Evolutionary conservation across 2,888 invertebrate genomes (phyloP).

Genomic region (Asteroscopus sphinx): DNA sequence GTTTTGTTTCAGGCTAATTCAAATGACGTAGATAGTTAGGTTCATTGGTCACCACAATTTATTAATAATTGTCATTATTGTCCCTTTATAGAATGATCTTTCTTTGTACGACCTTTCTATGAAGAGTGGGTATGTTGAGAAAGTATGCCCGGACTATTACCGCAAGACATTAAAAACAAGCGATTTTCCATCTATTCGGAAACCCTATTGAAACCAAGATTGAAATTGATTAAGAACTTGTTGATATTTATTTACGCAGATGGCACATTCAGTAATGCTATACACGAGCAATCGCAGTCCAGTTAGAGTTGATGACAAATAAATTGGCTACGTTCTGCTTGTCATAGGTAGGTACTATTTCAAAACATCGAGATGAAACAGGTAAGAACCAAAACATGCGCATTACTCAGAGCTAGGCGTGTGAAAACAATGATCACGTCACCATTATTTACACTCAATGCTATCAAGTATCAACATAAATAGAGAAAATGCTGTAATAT

Average conservation of each 20-base stretch:
- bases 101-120: background rate
- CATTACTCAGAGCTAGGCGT: conserved; percentile 23
- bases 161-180: no score
- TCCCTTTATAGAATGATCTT: background rate
- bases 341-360: conserved; percentile 18
- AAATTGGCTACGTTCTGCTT: conserved; percentile 33
- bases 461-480: conserved; percentile 40
- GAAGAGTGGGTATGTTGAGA: no score
- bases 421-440: conserved; percentile 37
- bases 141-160: no score
- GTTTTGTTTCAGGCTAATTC: background rate
- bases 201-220: no score
- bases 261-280: conserved; percentile 3
- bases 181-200: conserved; percentile 13
- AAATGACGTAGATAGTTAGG: background rate
- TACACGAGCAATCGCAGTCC: conserved; percentile 11
- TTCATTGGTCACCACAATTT: background rate
- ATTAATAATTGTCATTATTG: conserved; percentile 2
- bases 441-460: conserved; percentile 32
- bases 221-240: conserved; percentile 15
- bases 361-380: conserved; percentile 46
- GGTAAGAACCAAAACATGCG: conserved; percentile 38
- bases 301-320: conserved; percentile 41
- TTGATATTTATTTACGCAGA: conserved; percentile 28
- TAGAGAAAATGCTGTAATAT: conserved; percentile 30